Percentiles rank a stretch among this genome's conserved stretches.
Evolutionary conservation across 1,140 invertebrate genomes (phyloP).

Genomic region (Drosophila takahashii): DNA sequence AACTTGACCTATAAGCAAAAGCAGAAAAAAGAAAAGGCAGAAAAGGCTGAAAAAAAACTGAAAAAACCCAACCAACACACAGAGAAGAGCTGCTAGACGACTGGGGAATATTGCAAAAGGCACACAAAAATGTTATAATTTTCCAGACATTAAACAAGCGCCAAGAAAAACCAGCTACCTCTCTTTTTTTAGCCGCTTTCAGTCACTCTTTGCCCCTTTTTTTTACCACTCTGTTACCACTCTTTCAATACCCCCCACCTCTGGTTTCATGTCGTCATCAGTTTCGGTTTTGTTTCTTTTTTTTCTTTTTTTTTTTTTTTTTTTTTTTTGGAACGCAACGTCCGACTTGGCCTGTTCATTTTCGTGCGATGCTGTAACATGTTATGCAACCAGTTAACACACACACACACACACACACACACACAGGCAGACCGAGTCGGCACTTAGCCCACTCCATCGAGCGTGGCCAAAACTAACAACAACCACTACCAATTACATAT

Average conservation of each 20-base stretch:
- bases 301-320: slow-evolving; percentile 51
- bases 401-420: slow-evolving; percentile 36
- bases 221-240: slow-evolving; percentile 8
- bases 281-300: slow-evolving; percentile 61
- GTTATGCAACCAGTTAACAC: slow-evolving; percentile 74
- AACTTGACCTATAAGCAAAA: slow-evolving; percentile 79
- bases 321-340: slow-evolving; percentile 49
- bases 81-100: background rate
- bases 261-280: slow-evolving; percentile 71
- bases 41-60: slow-evolving; percentile 27
- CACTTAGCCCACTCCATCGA: slow-evolving; percentile 48
- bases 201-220: slow-evolving; percentile 2
- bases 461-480: slow-evolving; percentile 42
- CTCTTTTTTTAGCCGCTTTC: slow-evolving; percentile 2
- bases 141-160: slow-evolving; percentile 68
- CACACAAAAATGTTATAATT: slow-evolving; percentile 66
- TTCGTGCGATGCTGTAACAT: slow-evolving; percentile 82
- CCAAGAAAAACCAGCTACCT: slow-evolving; percentile 35
- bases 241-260: background rate
- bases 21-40: slow-evolving; percentile 55
- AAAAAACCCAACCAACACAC: background rate
- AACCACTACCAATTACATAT: slow-evolving; percentile 73
- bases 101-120: slow-evolving; percentile 62
- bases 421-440: slow-evolving; percentile 6
- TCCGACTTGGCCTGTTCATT: slow-evolving; percentile 57